Evolutionary conservation across 92 coral and sea anemone species (phyloP).

Genomic region (Muricea muricata): DNA sequence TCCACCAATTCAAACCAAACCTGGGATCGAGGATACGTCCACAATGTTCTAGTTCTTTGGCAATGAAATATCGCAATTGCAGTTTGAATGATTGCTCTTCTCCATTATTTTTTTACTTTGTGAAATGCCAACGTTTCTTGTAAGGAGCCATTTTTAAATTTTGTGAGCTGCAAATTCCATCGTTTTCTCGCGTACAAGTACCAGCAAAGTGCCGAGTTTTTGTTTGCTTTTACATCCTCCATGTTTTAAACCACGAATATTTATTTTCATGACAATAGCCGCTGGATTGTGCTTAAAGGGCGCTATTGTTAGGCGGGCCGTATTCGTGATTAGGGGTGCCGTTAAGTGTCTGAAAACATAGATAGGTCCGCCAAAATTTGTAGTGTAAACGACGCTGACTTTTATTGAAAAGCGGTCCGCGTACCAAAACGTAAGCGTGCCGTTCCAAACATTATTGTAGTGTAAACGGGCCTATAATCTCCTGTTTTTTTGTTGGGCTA

Average conservation of each 20-base stretch:
- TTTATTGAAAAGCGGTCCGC: neutral
- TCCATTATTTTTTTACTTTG: neutral
- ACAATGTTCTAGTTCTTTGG: no score
- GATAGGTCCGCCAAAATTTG: neutral
- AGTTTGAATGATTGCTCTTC: neutral
- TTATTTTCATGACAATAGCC: neutral
- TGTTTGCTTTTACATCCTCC: neutral
- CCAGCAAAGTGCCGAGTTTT: neutral
- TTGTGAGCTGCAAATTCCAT: neutral
- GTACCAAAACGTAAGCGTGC: constrained; percentile 1
- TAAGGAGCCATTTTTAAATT: neutral
- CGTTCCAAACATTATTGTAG: neutral
- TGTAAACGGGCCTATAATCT: neutral
- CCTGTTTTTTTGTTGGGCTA: no score
- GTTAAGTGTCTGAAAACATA: neutral
- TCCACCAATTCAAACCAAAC: constrained; percentile 17
- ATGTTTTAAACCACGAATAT: neutral
- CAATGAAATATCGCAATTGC: no score
- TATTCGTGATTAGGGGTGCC: neutral
- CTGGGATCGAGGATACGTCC: neutral
- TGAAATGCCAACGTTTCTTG: no score
- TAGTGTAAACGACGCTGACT: neutral
- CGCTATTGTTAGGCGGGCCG: neutral
- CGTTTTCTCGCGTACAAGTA: neutral
- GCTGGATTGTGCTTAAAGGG: neutral